Base-by-base conservation (phyloP, 2,888 invertebrate species). In the Acanthosoma haemorrhoidale region DNA sequence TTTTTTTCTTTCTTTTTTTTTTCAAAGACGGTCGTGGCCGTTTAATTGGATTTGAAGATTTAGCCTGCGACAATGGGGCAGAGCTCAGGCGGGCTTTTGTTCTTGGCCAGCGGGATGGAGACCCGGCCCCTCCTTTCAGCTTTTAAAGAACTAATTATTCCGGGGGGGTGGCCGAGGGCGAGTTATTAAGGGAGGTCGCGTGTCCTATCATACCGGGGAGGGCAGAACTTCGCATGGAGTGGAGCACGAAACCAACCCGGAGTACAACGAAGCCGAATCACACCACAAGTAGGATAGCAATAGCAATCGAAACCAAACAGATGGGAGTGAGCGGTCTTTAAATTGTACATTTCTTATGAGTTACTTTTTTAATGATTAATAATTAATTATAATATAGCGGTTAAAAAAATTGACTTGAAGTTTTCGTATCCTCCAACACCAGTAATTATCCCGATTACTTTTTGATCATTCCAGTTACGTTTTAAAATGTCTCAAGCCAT, bases 31-130 rank as follows among this genome's bases (percentile, higher is more conserved):
- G 51, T 51, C n/a, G 51, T 51, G 51, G 51, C 16, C 39, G 21
- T 64, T 64, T 64, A 64, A 64, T 64, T 64, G 64, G 64, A 64
- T 64, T 41, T 25, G 39, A 64, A 64, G 64, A 64, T 38, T 64
- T 64, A 29, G 38, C 39, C 15, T 39, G 64, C 39, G 39, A 64
- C 64, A 64, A 64, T 64, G 9, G 39, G 41, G 16, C 15, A 4
- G 15, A 11, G 41, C 41, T 5, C 8, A 15, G 8, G 57, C n/a
- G 11, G 61, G 32, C 61, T 36, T 61, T 61, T 61, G 61, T 61
- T 61, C 51, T 51, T 21, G 13, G 41, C 8, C 5, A 13, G 5
- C 8, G n/a, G 16, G 16, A 41, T 15, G 41, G 11, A 13, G 11
- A 51, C n/a, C 25, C 51, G 32, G 34, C 59, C n/a, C 16, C 21